phyloP scores from a whole-genome alignment of 2,113 vertebrate species.

The Illadopsis cleaveri region DNA sequence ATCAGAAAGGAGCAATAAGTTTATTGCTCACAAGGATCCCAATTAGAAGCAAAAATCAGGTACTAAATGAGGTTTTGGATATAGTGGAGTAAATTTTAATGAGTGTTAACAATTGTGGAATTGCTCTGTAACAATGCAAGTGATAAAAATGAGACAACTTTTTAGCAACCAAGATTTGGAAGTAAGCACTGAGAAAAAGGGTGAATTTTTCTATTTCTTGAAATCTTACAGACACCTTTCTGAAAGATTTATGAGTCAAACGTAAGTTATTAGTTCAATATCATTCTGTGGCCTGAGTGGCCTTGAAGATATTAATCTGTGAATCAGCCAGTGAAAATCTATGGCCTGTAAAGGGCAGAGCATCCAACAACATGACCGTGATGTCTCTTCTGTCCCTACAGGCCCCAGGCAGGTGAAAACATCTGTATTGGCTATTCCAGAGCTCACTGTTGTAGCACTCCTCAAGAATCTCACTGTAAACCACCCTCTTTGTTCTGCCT shows the following conservation, averaged over 20 bases:
- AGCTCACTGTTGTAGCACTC: neutral
- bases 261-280: neutral
- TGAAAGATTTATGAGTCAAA: neutral
- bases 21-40: neutral
- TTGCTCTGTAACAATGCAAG: neutral
- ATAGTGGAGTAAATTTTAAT: neutral
- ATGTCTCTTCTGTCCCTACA: neutral
- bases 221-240: neutral
- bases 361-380: accelerated
- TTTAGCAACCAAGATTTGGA: neutral
- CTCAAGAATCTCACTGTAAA: neutral
- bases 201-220: neutral
- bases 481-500: neutral
- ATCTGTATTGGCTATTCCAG: neutral
- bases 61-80: neutral
- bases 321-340: constrained; percentile 6
- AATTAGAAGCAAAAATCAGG: neutral
- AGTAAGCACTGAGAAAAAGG: neutral
- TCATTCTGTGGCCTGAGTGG: neutral
- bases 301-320: constrained; percentile 25
- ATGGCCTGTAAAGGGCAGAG: neutral
- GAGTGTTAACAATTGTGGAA: neutral
- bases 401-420: neutral
- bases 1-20: neutral
- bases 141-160: neutral